Evolutionary conservation across 2,797 vertebrate genomes (phyloP), one percentile per base, ranked within the genome.

Genomic region (Mus spretus): DNA sequence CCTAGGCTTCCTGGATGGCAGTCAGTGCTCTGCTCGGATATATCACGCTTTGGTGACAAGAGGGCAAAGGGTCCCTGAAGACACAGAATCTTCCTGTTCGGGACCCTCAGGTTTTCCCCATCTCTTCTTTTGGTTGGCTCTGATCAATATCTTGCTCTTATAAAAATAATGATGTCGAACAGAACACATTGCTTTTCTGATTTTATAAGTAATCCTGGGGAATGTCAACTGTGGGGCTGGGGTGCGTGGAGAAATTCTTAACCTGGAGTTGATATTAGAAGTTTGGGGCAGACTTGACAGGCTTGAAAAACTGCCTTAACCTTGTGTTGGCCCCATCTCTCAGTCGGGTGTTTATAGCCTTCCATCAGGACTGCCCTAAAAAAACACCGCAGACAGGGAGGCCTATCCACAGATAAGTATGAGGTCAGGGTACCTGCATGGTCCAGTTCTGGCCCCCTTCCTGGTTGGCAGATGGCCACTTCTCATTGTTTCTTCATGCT

Each of bases 401-500:
- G 75, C 75, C 74, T 81, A n/a, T 63, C 55, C 17, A 55, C 2
- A 37, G 40, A 28, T 81, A 57, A 57, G 37, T 79, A 50, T 50
- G 88, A 94, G 82, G 84, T 61, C 65, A 53, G 40, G 15, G 55
- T 6, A 34, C 74, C 82, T 80, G 89, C 75, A 26, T 10, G 26
- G 55, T 31, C n/a, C 63, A 26, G 28, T 34, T 59, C 55, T 44
- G 75, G 55, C 53, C 63, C 40, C n/a, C 82, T 91, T 74, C 44
- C 75, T 44, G 55, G 34, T 50, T 81, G 89, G 53, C 93, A 91
- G 89, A 91, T 91, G 93, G 89, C 75, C 17, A 15, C 53, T 47
- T 89, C 80, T 78, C 72, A 24, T 19, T 78, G 70, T 37, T 24
- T 37, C 44, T 15, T 80, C 55, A 13, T 55, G 17, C 37, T 74